Conservation (phyloP, 1,140 invertebrate species). For the Pinna nobilis region DNA sequence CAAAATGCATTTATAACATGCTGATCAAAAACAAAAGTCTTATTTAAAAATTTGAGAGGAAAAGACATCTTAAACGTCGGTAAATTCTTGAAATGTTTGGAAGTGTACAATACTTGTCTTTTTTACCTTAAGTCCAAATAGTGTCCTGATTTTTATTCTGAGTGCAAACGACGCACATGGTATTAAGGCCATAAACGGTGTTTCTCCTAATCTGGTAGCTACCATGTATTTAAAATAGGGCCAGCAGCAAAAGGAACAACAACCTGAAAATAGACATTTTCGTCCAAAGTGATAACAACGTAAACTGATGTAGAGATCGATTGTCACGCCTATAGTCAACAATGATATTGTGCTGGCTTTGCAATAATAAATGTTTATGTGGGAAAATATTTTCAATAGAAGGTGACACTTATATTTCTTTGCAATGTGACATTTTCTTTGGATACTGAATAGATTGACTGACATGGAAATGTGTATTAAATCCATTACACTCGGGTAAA, state of each 20-base stretch:
- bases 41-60: too few relatives aligned
- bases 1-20: too few relatives aligned
- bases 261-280: conserved; percentile 39
- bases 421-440: too few relatives aligned
- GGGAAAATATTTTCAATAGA: too few relatives aligned
- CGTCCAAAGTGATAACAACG: too few relatives aligned
- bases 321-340: not conserved
- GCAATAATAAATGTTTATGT: not conserved
- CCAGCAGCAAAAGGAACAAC: conserved; percentile 56
- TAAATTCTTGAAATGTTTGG: not conserved
- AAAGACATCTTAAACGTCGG: too few relatives aligned
- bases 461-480: too few relatives aligned
- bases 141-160: conserved; percentile 56
- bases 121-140: conserved; percentile 61
- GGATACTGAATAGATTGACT: too few relatives aligned
- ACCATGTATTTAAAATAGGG: conserved; percentile 55
- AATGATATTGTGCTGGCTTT: not conserved
- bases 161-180: conserved; percentile 62
- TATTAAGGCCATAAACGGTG: conserved; percentile 62
- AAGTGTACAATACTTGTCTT: too few relatives aligned
- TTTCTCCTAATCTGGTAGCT: conserved; percentile 57
- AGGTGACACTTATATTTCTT: not conserved
- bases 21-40: too few relatives aligned
- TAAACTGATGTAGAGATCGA: not conserved
- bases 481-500: too few relatives aligned